Evolutionary conservation across 2,888 invertebrate species (phyloP).

Genomic region (Dolomedes plantarius): DNA sequence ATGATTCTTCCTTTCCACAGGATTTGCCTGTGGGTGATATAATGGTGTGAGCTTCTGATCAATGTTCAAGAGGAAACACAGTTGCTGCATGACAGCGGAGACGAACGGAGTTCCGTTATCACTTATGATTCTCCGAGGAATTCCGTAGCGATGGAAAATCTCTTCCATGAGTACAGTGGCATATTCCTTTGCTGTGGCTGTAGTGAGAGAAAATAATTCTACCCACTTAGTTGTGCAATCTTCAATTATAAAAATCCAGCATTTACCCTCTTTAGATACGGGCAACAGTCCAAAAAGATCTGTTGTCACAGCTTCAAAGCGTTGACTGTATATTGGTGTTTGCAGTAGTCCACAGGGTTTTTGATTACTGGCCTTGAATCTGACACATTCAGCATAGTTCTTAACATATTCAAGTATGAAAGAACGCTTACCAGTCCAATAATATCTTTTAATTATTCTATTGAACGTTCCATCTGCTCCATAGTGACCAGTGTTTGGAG

Average conservation of each 20-base stretch:
- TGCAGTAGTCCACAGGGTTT: slow-evolving; percentile 14
- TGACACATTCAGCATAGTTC: not conserved
- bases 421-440: not conserved
- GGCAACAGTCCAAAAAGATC: slow-evolving; percentile 23
- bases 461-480: slow-evolving; percentile 40
- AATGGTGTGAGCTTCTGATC: too few species aligned
- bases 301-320: not conserved
- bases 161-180: not conserved
- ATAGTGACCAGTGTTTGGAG: slow-evolving; percentile 52
- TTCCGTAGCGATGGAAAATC: too few species aligned
- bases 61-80: too few species aligned
- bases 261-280: not conserved
- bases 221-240: slow-evolving; percentile 3
- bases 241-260: slow-evolving; percentile 15
- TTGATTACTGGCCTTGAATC: too few species aligned
- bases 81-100: too few species aligned
- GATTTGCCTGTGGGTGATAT: too few species aligned
- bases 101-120: too few species aligned
- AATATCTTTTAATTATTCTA: too few species aligned
- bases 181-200: too few species aligned
- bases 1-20: too few species aligned
- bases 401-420: slow-evolving; percentile 4
- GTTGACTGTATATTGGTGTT: not conserved
- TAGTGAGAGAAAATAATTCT: not conserved
- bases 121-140: too few species aligned